phyloP scores from a whole-genome alignment of 2,797 vertebrate species.

The Fundulus diaphanus region DNA sequence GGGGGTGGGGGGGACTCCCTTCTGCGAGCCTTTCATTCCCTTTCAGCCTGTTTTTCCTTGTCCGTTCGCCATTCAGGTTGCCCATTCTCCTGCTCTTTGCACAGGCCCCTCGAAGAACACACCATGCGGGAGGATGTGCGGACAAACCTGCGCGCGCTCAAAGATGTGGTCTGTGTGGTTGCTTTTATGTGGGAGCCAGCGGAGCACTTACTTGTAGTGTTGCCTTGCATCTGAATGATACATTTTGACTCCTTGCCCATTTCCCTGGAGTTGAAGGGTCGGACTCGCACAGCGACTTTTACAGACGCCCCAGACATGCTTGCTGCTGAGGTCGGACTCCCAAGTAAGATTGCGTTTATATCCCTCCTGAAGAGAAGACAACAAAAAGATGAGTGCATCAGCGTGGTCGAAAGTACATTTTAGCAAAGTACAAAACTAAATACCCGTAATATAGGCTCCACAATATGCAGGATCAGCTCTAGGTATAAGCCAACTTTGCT shows the following conservation, averaged over 20 bases:
- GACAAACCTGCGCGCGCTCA: slow-evolving; percentile 29
- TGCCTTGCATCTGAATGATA: slow-evolving; percentile 99
- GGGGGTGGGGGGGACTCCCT: slow-evolving; percentile 59
- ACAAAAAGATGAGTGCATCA: slow-evolving; percentile 14
- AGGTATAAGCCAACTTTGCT: no score
- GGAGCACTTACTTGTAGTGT: slow-evolving; percentile 93
- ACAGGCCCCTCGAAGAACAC: slow-evolving; percentile 44
- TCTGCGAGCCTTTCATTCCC: slow-evolving; percentile 71
- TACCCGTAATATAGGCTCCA: neutral
- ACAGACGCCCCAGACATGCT: slow-evolving; percentile 98
- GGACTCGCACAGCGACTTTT: slow-evolving; percentile 96
- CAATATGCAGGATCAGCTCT: neutral
- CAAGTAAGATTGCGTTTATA: slow-evolving; percentile 46
- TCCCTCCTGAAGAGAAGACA: slow-evolving; percentile 60
- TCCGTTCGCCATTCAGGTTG: slow-evolving; percentile 64
- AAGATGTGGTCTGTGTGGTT: slow-evolving; percentile 9
- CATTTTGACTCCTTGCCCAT: slow-evolving; percentile 97
- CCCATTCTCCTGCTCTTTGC: slow-evolving; percentile 61
- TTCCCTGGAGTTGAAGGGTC: slow-evolving; percentile 97
- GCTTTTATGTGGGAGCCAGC: slow-evolving; percentile 18
- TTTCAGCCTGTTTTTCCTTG: slow-evolving; percentile 66
- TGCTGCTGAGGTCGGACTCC: slow-evolving; percentile 51
- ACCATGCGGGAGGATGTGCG: slow-evolving; percentile 40
- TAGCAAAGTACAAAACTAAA: neutral
- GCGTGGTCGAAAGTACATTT: neutral